These are phyloP conservation scores for Yponomeuta sedellus DNA, from an alignment of 2,888 invertebrate species.

Conservation along the genomic window DNA sequence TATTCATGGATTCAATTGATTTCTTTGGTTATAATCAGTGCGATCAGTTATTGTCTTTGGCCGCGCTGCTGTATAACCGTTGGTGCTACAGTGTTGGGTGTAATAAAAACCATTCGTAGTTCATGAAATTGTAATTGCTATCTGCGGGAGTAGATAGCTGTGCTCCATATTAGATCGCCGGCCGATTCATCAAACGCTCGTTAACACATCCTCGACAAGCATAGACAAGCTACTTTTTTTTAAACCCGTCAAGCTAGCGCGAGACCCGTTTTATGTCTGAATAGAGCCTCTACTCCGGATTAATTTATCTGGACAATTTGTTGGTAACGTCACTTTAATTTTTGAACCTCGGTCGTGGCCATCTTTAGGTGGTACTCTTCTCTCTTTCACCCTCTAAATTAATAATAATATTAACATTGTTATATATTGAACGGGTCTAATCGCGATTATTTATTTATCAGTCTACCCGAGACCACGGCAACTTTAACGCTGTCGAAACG, in stretches of 20 bases:
- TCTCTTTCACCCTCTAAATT: background rate
- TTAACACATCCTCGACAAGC: constrained; percentile 57
- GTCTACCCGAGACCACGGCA: too few relatives aligned
- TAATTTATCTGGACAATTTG: too few relatives aligned
- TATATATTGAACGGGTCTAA: too few relatives aligned
- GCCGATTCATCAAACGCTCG: constrained; percentile 69
- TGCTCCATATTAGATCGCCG: constrained; percentile 50
- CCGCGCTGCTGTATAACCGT: constrained; percentile 11
- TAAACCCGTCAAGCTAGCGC: constrained; percentile 51
- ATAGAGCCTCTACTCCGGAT: constrained; percentile 22
- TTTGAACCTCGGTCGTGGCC: too few relatives aligned
- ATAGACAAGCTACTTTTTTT: constrained; percentile 28
- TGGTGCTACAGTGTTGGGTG: constrained; percentile 16
- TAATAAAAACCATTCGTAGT: constrained; percentile 30
- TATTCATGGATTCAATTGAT: constrained; percentile 69
- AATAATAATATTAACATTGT: too few relatives aligned
- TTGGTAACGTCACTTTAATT: too few relatives aligned
- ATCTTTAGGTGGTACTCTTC: too few relatives aligned
- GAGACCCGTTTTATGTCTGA: constrained; percentile 51
- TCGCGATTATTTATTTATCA: too few relatives aligned
- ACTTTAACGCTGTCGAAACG: too few relatives aligned
- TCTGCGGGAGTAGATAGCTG: constrained; percentile 19
- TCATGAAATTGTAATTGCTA: constrained; percentile 44
- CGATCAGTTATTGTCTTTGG: constrained; percentile 41
- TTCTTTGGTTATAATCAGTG: constrained; percentile 50